phyloP scores from a whole-genome alignment of 2,888 invertebrate species.

The Bruchidius siliquastri region DNA sequence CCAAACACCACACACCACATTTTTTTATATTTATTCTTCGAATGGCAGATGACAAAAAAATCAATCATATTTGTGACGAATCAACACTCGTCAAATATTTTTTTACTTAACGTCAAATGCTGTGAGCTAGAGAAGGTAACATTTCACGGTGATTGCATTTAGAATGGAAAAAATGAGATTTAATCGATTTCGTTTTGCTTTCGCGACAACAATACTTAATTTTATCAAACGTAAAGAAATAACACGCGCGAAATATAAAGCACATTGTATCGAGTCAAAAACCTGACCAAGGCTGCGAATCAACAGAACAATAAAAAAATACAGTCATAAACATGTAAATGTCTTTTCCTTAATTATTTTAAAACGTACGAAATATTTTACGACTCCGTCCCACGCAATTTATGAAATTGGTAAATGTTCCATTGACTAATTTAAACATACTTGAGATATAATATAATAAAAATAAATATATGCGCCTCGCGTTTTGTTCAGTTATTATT shows the following conservation, averaged over 20 bases:
- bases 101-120: neutral
- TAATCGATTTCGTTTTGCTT: neutral
- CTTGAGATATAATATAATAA: too few relatives aligned
- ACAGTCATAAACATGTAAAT: neutral
- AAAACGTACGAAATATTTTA: neutral
- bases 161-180: neutral
- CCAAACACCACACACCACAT: too few relatives aligned
- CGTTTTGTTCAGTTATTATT: too few relatives aligned
- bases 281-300: neutral
- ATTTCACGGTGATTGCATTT: neutral
- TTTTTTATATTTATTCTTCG: too few relatives aligned
- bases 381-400: neutral
- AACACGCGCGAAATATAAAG: neutral
- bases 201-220: neutral
- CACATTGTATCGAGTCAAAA: neutral
- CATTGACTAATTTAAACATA: neutral
- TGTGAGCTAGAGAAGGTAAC: neutral
- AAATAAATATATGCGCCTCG: too few relatives aligned
- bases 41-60: too few relatives aligned
- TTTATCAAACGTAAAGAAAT: neutral
- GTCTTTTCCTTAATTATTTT: neutral
- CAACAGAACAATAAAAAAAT: neutral
- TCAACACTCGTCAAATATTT: neutral
- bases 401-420: neutral
- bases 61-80: neutral